Evolutionary conservation across 2,113 vertebrate genomes (phyloP).

Genomic region (Thryonomys swinderianus): DNA sequence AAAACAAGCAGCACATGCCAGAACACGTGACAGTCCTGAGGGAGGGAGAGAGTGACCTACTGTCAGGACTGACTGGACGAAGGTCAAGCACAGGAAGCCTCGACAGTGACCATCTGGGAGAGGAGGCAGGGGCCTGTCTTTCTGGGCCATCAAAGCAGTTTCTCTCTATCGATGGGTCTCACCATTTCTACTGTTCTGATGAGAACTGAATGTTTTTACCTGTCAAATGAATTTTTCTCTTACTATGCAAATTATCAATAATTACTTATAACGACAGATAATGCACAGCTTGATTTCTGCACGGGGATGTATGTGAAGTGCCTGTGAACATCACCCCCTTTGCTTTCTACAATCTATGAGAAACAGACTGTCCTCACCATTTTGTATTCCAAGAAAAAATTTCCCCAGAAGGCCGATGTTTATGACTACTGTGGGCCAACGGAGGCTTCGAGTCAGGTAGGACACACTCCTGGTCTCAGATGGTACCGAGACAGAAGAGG

Average conservation of each 20-base stretch:
- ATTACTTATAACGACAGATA: not conserved
- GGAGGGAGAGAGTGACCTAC: too few relatives aligned
- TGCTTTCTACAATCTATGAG: not conserved
- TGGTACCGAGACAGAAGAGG: not conserved
- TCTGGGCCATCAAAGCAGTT: not conserved
- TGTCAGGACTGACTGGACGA: not conserved
- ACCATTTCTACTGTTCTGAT: not conserved
- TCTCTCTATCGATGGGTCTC: not conserved
- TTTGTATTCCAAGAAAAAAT: not conserved
- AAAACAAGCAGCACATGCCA: not conserved
- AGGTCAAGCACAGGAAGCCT: not conserved
- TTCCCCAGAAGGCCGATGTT: not conserved
- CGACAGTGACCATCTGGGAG: fast-evolving
- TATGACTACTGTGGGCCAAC: not conserved
- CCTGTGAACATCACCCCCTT: not conserved
- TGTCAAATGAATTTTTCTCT: not conserved
- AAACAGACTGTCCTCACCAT: not conserved
- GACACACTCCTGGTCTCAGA: not conserved
- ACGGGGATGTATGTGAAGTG: not conserved
- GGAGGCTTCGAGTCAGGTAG: not conserved
- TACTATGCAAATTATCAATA: not conserved
- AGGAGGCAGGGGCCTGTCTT: not conserved
- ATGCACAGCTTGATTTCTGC: not conserved
- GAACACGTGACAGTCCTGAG: not conserved
- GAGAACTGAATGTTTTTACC: not conserved